These are phyloP conservation scores for Drosophila nebulosa DNA, from an alignment of 1,140 invertebrate species.

Conservation along the genomic window DNA sequence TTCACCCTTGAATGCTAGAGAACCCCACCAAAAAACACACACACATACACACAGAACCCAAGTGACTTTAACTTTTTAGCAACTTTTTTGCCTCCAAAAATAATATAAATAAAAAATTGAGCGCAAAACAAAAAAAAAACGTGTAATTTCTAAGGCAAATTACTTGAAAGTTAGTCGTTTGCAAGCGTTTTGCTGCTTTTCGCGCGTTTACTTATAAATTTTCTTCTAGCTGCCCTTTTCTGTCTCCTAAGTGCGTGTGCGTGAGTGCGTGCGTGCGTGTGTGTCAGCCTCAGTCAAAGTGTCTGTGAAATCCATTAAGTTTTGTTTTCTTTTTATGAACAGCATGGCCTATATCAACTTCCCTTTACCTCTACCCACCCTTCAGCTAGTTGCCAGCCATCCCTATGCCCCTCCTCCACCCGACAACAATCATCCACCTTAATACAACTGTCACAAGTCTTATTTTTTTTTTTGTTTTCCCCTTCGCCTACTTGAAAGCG, in stretches of 20 bases:
- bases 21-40: background rate
- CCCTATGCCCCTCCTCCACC: background rate
- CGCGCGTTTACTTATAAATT: constrained; percentile 37
- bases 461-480: constrained; percentile 18
- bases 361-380: constrained; percentile 17
- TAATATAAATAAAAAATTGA: constrained; percentile 9
- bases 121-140: constrained; percentile 31
- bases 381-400: background rate
- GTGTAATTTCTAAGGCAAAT: constrained; percentile 54
- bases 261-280: background rate
- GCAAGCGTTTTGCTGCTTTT: constrained; percentile 43
- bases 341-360: constrained; percentile 53
- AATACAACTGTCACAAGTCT: constrained; percentile 39
- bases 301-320: constrained; percentile 76
- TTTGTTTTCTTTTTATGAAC: constrained; percentile 60
- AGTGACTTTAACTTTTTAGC: constrained; percentile 47
- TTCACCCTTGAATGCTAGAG: constrained; percentile 70
- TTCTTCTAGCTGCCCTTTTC: constrained; percentile 53
- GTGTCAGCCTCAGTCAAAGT: constrained; percentile 18
- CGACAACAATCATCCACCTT: constrained; percentile 20
- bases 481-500: background rate
- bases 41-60: background rate
- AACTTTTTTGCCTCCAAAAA: constrained; percentile 37
- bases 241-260: background rate
- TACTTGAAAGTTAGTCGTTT: constrained; percentile 65